These are phyloP conservation scores for Acanthopagrus latus DNA, from an alignment of 2,797 vertebrate species.

Conservation along the genomic window DNA sequence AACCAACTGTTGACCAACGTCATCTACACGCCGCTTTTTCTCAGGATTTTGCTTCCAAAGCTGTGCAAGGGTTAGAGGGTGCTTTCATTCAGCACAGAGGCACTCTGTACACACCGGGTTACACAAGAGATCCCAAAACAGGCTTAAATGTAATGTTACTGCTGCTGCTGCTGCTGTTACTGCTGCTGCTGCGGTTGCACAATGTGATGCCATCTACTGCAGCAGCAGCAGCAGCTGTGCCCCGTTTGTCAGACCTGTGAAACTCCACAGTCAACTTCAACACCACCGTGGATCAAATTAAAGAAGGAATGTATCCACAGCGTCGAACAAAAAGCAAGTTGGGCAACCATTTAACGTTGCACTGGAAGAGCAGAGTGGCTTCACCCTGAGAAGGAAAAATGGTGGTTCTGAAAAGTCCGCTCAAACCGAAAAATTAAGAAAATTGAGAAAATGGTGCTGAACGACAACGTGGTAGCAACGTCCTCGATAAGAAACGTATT, in stretches of 20 bases:
- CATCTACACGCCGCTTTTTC: conserved; percentile 69
- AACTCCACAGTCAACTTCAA: conserved; percentile 18
- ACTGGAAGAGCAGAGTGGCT: not conserved
- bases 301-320: not conserved
- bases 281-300: not conserved
- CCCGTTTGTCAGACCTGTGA: conserved; percentile 45
- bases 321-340: not conserved
- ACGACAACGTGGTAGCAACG: too few species aligned
- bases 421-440: not conserved
- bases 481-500: not conserved
- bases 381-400: not conserved
- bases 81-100: conserved; percentile 50
- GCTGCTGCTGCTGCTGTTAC: conserved; percentile 40
- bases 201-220: conserved; percentile 50
- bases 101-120: conserved; percentile 57
- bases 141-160: conserved; percentile 52
- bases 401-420: not conserved
- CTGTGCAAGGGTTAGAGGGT: conserved; percentile 51
- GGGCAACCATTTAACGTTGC: not conserved
- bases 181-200: conserved; percentile 46
- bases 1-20: conserved; percentile 72
- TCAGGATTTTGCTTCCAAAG: conserved; percentile 72
- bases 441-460: not conserved
- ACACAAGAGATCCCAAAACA: conserved; percentile 68
- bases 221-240: conserved; percentile 37